Conservation (phyloP, 92 coral and sea anemone species). For the Palythoa grandiflora region DNA sequence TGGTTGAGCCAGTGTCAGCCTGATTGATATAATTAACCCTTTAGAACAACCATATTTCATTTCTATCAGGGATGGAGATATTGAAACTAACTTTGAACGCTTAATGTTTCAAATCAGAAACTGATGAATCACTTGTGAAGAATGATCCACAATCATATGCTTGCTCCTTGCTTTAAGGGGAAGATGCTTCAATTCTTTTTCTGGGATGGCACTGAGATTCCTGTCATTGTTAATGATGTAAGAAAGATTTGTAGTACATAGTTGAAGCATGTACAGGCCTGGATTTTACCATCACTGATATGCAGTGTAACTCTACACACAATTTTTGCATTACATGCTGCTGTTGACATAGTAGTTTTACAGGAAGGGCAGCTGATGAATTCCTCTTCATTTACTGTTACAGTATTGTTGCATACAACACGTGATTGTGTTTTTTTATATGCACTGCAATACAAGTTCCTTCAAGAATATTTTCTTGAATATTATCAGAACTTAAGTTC, state of each 20-base stretch:
- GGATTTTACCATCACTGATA: neutral
- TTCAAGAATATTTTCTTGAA: neutral
- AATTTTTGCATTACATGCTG: conserved; percentile 18
- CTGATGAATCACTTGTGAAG: neutral
- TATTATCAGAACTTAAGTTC: neutral
- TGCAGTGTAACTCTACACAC: neutral
- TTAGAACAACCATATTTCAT: neutral
- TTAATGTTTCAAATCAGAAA: neutral
- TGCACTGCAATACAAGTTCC: neutral
- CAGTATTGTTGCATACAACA: conserved; percentile 4
- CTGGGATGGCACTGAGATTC: neutral
- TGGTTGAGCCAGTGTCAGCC: conserved; percentile 11
- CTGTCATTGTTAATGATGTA: neutral
- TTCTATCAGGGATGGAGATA: neutral
- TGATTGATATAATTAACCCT: neutral
- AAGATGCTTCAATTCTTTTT: neutral
- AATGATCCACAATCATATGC: neutral
- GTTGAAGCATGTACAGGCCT: conserved; percentile 11
- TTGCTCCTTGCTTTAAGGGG: neutral
- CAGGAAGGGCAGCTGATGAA: neutral
- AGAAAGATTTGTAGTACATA: conserved; percentile 16
- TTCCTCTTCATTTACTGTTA: neutral
- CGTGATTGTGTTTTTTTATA: neutral
- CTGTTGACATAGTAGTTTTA: neutral
- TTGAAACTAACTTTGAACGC: neutral